These are phyloP conservation scores for Dicranocentrus wangi DNA, from an alignment of 2,888 invertebrate species.

Conservation along the genomic window DNA sequence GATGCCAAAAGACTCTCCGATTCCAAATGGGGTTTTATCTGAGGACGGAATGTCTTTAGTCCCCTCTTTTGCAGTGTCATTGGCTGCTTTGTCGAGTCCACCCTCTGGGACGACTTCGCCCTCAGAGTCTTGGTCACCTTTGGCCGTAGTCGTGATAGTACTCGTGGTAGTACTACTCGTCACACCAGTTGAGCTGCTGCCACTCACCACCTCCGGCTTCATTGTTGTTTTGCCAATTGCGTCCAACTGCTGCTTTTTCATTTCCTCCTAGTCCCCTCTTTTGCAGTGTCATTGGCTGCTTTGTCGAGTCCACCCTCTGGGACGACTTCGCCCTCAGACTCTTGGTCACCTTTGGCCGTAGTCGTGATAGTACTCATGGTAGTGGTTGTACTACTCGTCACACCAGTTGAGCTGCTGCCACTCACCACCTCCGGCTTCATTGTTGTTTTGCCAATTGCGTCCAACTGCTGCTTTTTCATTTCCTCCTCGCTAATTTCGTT, in stretches of 20 bases:
- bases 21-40: slow-evolving; percentile 41
- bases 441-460: slow-evolving; percentile 5
- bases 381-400: too few relatives aligned
- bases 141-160: slow-evolving; percentile 24
- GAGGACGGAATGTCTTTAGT: slow-evolving; percentile 15
- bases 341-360: slow-evolving; percentile 36
- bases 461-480: slow-evolving; percentile 30
- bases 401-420: slow-evolving; percentile 3
- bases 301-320: slow-evolving; percentile 18
- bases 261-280: slow-evolving; percentile 38
- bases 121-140: slow-evolving; percentile 17
- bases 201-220: background rate
- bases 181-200: slow-evolving; percentile 10
- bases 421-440: slow-evolving; percentile 10
- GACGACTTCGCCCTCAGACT: background rate
- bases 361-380: too few relatives aligned
- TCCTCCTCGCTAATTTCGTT: slow-evolving; percentile 64
- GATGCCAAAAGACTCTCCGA: slow-evolving; percentile 50
- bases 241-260: slow-evolving; percentile 29
- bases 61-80: slow-evolving; percentile 11
- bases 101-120: background rate
- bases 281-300: slow-evolving; percentile 9
- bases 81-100: slow-evolving; percentile 15
- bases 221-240: slow-evolving; percentile 13
- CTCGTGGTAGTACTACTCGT: too few relatives aligned